These are phyloP conservation scores for Delichon dasypus DNA, from an alignment of 2,797 vertebrate species.

Conservation along the genomic window DNA sequence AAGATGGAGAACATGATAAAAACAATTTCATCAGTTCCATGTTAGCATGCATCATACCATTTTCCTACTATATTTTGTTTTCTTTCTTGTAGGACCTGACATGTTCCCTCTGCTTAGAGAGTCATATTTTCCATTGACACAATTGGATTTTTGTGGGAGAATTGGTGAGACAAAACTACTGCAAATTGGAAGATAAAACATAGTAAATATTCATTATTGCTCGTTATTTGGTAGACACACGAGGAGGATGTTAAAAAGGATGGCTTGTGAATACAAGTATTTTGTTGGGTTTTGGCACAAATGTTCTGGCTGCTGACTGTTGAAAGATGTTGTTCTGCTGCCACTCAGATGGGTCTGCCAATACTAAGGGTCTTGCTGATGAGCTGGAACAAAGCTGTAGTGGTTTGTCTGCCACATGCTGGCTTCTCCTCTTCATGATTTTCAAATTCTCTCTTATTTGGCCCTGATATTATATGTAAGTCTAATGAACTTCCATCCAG, in stretches of 20 bases:
- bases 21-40: not conserved
- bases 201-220: not conserved
- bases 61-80: not conserved
- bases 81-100: not conserved
- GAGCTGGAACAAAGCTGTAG: slow-evolving; percentile 44
- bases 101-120: not conserved
- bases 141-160: not conserved
- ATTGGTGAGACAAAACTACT: not conserved
- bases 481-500: not conserved
- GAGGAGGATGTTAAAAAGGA: not conserved
- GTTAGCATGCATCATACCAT: not conserved
- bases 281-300: not conserved
- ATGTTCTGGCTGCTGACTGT: not conserved
- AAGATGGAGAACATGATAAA: not conserved
- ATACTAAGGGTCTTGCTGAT: not conserved
- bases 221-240: not conserved
- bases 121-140: not conserved
- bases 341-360: slow-evolving; percentile 9
- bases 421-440: not conserved
- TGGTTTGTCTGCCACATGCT: not conserved
- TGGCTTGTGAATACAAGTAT: not conserved
- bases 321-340: slow-evolving; percentile 19
- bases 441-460: not conserved
- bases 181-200: not conserved
- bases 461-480: not conserved